These are phyloP conservation scores for Eumacrocentrus americanus DNA, from an alignment of 2,888 invertebrate genomes.

Conservation along the genomic window DNA sequence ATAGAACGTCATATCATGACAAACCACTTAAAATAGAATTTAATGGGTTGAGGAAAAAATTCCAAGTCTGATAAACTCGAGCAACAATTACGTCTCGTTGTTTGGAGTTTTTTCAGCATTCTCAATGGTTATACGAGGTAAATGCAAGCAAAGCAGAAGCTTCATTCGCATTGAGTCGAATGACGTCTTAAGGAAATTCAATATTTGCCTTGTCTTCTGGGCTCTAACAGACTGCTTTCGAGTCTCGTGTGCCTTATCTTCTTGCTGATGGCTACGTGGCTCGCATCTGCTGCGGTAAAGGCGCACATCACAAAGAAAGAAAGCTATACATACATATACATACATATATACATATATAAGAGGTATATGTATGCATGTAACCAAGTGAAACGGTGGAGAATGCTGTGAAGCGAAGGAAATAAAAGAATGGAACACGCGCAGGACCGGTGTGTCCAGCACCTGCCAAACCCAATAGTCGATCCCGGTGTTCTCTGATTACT, in stretches of 20 bases:
- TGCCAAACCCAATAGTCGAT: conserved; percentile 34
- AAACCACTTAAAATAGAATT: not conserved
- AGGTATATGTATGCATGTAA: too few relatives aligned
- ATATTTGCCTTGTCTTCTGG: conserved; percentile 8
- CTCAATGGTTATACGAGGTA: not conserved
- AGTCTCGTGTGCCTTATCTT: not conserved
- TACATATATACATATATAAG: too few relatives aligned
- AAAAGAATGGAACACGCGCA: conserved; percentile 27
- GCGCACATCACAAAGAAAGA: not conserved
- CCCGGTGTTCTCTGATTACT: conserved; percentile 11
- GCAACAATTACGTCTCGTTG: not conserved
- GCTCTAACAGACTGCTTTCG: too few relatives aligned
- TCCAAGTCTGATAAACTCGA: not conserved
- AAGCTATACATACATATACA: too few relatives aligned
- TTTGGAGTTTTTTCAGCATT: not conserved
- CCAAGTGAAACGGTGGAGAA: too few relatives aligned
- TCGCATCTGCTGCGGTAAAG: not conserved
- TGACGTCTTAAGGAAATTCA: conserved; percentile 1
- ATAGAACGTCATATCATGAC: too few relatives aligned
- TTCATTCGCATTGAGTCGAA: not conserved
- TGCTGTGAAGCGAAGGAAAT: not conserved
- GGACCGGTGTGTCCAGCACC: conserved; percentile 37
- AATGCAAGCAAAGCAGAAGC: not conserved
- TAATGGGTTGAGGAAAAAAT: conserved; percentile 3
- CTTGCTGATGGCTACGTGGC: not conserved